Conservation (phyloP, 37 sponge, comb jelly and placozoan genomes). For the Eunapius fragilis region DNA sequence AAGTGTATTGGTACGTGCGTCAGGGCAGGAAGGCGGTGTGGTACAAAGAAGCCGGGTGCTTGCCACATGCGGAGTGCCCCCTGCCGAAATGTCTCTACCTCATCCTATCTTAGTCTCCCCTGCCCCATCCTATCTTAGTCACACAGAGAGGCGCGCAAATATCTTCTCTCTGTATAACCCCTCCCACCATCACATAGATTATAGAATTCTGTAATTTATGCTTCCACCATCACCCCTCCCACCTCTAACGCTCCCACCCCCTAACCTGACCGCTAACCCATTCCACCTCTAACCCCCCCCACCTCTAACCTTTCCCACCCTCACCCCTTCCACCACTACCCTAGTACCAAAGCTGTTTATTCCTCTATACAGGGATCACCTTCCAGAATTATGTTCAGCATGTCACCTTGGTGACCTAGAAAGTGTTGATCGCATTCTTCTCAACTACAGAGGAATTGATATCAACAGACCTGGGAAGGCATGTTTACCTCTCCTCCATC, state of each 20-base stretch:
- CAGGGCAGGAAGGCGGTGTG: too few relatives aligned
- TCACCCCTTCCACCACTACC: not conserved
- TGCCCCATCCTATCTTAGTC: too few relatives aligned
- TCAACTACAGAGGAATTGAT: not conserved
- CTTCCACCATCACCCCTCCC: not conserved
- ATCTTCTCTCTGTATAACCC: too few relatives aligned
- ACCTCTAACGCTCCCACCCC: not conserved
- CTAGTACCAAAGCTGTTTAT: not conserved
- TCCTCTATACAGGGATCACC: not conserved
- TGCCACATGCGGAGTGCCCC: too few relatives aligned
- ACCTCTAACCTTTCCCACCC: not conserved
- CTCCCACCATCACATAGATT: too few relatives aligned
- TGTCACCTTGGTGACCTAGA: conserved; percentile 3
- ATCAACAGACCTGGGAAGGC: not conserved
- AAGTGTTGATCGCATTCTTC: not conserved
- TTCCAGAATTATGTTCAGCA: not conserved
- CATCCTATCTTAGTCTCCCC: too few relatives aligned
- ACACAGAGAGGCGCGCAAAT: too few relatives aligned
- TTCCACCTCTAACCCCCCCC: not conserved
- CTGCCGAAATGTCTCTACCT: too few relatives aligned
- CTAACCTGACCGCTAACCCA: not conserved
- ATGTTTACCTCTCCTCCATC: not conserved
- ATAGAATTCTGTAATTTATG: not conserved
- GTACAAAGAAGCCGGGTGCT: too few relatives aligned
- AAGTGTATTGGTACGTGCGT: too few relatives aligned